Conservation (phyloP, 1,140 invertebrate species). For the Cryptotermes secundus region DNA sequence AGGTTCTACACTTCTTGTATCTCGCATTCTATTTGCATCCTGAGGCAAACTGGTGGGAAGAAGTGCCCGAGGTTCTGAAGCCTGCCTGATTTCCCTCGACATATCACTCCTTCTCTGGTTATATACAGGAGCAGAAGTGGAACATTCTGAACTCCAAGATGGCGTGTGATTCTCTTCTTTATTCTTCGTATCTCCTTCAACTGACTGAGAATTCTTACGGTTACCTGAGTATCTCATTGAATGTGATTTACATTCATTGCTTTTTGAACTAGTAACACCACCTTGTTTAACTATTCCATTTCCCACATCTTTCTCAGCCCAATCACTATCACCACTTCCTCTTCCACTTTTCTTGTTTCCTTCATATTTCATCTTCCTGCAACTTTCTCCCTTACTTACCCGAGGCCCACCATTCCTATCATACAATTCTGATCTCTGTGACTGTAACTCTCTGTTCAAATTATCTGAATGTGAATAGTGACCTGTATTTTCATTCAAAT, state of each 20-base stretch:
- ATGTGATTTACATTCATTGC: conserved; percentile 43
- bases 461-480: neutral
- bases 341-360: conserved; percentile 1
- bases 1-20: conserved; percentile 57
- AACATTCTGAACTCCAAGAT: conserved; percentile 28
- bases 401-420: conserved; percentile 7
- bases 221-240: conserved; percentile 43
- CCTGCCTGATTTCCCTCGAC: conserved; percentile 43
- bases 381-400: neutral
- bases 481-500: neutral
- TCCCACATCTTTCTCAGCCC: neutral
- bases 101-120: conserved; percentile 24
- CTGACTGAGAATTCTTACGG: conserved; percentile 37
- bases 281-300: conserved; percentile 23
- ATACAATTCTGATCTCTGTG: neutral
- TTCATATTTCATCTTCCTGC: conserved; percentile 9
- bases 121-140: neutral
- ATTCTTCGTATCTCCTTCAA: neutral
- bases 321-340: conserved; percentile 21
- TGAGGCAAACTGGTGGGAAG: conserved; percentile 44
- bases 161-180: conserved; percentile 18
- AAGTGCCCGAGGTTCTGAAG: conserved; percentile 54
- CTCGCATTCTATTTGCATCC: conserved; percentile 50
- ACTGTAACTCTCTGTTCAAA: neutral
- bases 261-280: conserved; percentile 46